These are phyloP conservation scores for Mesocentrotus franciscanus DNA, from an alignment of 53 echinoderm and acorn worm genomes.

Conservation along the genomic window DNA sequence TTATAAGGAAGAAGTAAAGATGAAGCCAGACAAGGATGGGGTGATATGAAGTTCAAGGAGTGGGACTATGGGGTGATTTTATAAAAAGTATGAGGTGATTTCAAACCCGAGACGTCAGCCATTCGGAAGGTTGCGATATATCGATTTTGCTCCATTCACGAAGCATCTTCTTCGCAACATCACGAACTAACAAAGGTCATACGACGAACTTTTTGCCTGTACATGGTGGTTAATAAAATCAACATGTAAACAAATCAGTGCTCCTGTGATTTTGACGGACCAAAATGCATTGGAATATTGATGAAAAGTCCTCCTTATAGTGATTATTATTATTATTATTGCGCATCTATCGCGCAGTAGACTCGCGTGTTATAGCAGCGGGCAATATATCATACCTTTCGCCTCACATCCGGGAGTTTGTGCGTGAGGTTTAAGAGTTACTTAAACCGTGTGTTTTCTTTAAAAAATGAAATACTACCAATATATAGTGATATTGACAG, in stretches of 20 bases:
- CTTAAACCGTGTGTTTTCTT: too few species aligned
- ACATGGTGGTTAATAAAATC: background rate
- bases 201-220: background rate
- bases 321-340: too few species aligned
- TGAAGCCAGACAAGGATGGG: conserved; percentile 26
- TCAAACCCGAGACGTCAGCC: conserved; percentile 22
- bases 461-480: too few species aligned
- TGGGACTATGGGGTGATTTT: conserved; percentile 2
- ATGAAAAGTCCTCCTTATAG: background rate
- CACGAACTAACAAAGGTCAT: background rate
- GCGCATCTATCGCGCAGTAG: too few species aligned
- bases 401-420: too few species aligned
- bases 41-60: conserved; percentile 10
- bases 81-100: conserved; percentile 45
- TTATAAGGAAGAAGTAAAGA: background rate
- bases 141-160: conserved; percentile 40
- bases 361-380: too few species aligned
- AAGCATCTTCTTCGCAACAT: conserved; percentile 5
- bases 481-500: too few species aligned
- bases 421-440: too few species aligned
- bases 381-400: too few species aligned
- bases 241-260: background rate
- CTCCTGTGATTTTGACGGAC: background rate
- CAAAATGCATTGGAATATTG: background rate
- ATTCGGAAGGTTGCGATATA: background rate